Evolutionary conservation across 2,888 invertebrate species (phyloP), one percentile per base, ranked within the genome.

Genomic region (Sinotaia quadrata): DNA sequence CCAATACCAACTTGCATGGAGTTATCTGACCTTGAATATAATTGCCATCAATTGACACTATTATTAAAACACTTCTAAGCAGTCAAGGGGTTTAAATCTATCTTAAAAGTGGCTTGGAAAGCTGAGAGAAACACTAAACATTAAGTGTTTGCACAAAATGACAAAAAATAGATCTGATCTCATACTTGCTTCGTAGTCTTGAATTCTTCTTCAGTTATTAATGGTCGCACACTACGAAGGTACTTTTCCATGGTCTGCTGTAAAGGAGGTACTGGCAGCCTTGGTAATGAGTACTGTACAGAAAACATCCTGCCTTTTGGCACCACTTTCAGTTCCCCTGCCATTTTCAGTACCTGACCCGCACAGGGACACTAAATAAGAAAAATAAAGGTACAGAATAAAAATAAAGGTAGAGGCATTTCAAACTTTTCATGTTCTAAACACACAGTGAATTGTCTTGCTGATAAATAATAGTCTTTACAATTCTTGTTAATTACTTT

Each of bases 191-290:
- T 72, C 27, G 88, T 87, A 15, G 81, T 74, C 15, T 73, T 69
- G 67, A 78, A 87, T 69, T 88, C 86, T 24, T 87, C 83, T 29
- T 84, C 82, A 27, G 79, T 76, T 7, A 88, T 70, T 0, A 87
- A 70, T 7, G 89, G 88, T 56, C 78, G 70, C 8, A 86, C 80
- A 5, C 82, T 78, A 8, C 78, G 71, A 29, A 88, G 77, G 73
- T 87, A 89, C 71, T 86, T 88, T 52, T 87, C 80, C 37, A 89
- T 76, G 4, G 88, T 88, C 63, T 86, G 83, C 24, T 87, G 83
- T 27, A 89, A 76, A 0, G 86, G 79, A 4, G 88, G 88, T 2
- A 89, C 87, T 10, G 88, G 88, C 29, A 88, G 81, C 10, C 76
- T 73, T 0, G 87, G 87, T 27, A 89, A 72, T 2, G 78, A 76